Conservation (phyloP, 2,113 vertebrate species). For the Sarotherodon lohbergeri region DNA sequence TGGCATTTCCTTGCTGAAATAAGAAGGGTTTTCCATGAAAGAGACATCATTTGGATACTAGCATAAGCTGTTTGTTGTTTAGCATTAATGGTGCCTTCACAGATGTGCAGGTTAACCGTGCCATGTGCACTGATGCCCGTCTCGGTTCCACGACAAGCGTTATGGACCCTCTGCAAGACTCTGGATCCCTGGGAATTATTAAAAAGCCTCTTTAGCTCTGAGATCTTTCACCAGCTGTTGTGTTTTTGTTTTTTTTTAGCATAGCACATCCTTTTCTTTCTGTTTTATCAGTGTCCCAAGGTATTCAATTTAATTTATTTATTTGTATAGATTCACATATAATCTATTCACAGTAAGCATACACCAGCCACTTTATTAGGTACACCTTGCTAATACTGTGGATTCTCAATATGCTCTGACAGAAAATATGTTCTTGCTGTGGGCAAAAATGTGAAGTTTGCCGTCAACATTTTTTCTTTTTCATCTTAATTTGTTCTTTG, state of each 20-base stretch:
- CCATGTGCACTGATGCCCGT: background rate
- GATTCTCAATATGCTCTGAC: background rate
- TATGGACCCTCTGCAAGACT: background rate
- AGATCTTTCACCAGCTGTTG: background rate
- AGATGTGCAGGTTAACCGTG: background rate
- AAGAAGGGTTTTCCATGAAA: background rate
- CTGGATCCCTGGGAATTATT: background rate
- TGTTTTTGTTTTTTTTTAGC: background rate
- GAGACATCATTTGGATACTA: no score
- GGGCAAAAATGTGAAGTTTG: background rate
- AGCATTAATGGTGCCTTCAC: background rate
- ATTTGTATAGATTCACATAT: no score
- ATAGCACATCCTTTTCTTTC: no score
- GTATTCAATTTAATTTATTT: background rate
- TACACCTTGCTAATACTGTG: no score
- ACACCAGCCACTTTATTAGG: background rate
- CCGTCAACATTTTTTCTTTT: background rate
- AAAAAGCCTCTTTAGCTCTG: background rate
- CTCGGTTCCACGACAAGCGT: background rate
- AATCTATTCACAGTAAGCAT: background rate
- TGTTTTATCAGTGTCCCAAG: background rate
- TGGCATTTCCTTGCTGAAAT: background rate
- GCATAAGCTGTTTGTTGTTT: background rate
- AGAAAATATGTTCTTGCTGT: background rate
- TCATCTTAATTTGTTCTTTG: background rate